These are phyloP conservation scores for Phylloscopus trochiloides DNA, from an alignment of 2,113 vertebrate genomes.

Conservation along the genomic window DNA sequence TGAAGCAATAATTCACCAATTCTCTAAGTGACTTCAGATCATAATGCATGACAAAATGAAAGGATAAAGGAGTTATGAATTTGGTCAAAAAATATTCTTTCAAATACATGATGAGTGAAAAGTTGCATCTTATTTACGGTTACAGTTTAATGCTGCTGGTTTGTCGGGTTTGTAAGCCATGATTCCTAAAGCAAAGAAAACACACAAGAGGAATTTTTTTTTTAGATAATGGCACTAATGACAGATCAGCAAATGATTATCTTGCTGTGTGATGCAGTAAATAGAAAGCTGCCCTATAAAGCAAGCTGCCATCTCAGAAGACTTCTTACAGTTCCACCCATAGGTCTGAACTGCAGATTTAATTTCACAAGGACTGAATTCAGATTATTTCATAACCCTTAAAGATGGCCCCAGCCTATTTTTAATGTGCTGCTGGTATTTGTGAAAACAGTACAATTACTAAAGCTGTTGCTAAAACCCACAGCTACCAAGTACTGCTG, in stretches of 20 bases:
- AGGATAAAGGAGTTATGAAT: neutral
- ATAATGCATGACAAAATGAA: neutral
- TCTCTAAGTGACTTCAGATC: neutral
- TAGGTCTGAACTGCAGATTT: slow-evolving; percentile 56
- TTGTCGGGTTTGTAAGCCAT: neutral
- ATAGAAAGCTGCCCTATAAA: slow-evolving; percentile 45
- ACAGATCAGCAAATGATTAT: slow-evolving; percentile 55
- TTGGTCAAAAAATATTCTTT: neutral
- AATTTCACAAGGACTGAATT: slow-evolving; percentile 66
- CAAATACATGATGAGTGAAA: neutral
- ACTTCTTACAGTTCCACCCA: slow-evolving; percentile 48
- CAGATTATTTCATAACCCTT: slow-evolving; percentile 66
- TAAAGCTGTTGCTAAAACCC: slow-evolving; percentile 59
- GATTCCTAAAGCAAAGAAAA: slow-evolving; percentile 3
- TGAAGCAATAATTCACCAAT: neutral
- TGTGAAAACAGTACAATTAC: slow-evolving; percentile 66
- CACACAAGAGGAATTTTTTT: neutral
- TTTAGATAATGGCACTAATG: slow-evolving; percentile 29
- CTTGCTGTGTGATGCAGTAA: slow-evolving; percentile 41
- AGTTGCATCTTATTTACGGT: neutral
- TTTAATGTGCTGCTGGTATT: slow-evolving; percentile 62
- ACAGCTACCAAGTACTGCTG: slow-evolving; percentile 33
- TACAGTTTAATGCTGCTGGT: neutral
- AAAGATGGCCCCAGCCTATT: slow-evolving; percentile 60
- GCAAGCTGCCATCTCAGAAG: slow-evolving; percentile 62